A percentile compares a stretch with the other conserved stretches of the same genome.
phyloP scores from a whole-genome alignment of 2,113 vertebrate genomes.

The Lipotes vexillifer region DNA sequence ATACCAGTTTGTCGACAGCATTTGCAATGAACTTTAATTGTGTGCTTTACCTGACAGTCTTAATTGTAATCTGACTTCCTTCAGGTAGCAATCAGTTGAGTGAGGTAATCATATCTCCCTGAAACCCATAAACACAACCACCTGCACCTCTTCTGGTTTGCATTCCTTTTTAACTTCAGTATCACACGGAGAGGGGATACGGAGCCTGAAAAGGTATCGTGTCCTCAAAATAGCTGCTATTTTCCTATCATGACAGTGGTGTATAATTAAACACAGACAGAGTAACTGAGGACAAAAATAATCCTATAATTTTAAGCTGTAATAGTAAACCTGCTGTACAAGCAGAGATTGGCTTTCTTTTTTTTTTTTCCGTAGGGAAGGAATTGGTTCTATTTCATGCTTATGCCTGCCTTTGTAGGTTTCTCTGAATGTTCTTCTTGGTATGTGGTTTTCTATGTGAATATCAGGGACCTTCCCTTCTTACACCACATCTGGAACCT shows the following conservation, averaged over 20 bases:
- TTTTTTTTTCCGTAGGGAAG: neutral
- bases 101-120: constrained; percentile 76
- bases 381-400: neutral
- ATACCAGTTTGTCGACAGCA: constrained; percentile 69
- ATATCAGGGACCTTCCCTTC: neutral
- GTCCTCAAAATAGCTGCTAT: constrained; percentile 75
- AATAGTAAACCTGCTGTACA: constrained; percentile 44
- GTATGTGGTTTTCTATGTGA: neutral
- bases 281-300: constrained; percentile 67
- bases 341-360: neutral
- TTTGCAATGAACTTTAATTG: constrained; percentile 79
- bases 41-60: constrained; percentile 78
- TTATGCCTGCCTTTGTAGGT: neutral
- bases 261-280: constrained; percentile 80
- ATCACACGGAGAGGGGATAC: constrained; percentile 56
- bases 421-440: neutral
- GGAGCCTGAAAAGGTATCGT: constrained; percentile 68
- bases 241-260: constrained; percentile 68
- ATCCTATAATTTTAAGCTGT: constrained; percentile 73
- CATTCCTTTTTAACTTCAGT: constrained; percentile 57
- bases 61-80: constrained; percentile 81
- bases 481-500: neutral
- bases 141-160: constrained; percentile 64
- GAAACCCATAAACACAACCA: constrained; percentile 76
- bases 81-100: constrained; percentile 79